phyloP scores from a whole-genome alignment of 30 jellyfish, hydroid and myxozoan species.

The Clytia hemisphaerica region DNA sequence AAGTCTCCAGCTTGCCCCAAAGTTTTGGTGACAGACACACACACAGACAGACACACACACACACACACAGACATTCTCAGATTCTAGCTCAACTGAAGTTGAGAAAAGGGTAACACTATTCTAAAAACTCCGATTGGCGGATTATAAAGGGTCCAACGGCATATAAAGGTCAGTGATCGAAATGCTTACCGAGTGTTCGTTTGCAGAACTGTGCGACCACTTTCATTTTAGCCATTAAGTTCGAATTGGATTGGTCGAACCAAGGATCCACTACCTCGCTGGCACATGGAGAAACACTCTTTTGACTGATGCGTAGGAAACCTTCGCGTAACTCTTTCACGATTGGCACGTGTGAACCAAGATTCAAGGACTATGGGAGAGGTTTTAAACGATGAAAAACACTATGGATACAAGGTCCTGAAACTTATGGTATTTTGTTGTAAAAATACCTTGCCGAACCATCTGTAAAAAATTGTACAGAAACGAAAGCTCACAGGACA shows the following conservation, averaged over 20 bases:
- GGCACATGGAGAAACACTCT: conserved; percentile 54
- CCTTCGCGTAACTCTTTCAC: conserved; percentile 85
- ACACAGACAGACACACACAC: no score
- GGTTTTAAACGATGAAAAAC: no score
- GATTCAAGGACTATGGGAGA: conserved; percentile 90
- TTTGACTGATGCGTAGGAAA: conserved; percentile 61
- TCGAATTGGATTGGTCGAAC: conserved; percentile 54
- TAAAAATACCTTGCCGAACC: neutral
- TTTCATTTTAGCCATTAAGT: conserved; percentile 54
- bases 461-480: no score
- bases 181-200: conserved; percentile 71
- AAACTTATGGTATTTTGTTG: neutral
- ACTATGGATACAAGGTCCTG: neutral
- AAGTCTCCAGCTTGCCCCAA: no score
- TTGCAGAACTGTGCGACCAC: conserved; percentile 90
- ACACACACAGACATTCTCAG: no score
- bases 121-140: no score
- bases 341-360: conserved; percentile 87
- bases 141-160: no score
- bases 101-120: no score
- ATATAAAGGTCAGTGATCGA: no score
- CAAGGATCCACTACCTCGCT: conserved; percentile 69
- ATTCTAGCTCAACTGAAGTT: no score
- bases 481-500: no score
- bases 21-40: no score